Evolutionary conservation across 2,888 invertebrate species (phyloP).

Genomic region (Scaptomyza polygonia): DNA sequence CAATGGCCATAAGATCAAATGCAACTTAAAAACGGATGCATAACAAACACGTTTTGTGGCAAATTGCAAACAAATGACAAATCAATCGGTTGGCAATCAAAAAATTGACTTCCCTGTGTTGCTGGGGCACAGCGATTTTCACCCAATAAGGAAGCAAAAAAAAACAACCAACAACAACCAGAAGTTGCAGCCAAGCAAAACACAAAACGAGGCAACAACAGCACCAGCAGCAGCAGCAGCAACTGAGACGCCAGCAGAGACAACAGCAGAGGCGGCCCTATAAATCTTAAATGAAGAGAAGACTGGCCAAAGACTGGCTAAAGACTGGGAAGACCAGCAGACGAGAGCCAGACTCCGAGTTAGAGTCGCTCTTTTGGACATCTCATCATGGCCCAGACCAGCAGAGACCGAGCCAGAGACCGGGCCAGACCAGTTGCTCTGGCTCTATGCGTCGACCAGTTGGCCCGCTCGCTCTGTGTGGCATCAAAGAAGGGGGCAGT

Average conservation of each 20-base stretch:
- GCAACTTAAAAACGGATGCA: constrained; percentile 45
- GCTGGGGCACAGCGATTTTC: constrained; percentile 64
- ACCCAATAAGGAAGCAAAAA: constrained; percentile 76
- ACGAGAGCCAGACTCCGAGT: constrained; percentile 29
- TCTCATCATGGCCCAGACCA: constrained; percentile 45
- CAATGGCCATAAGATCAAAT: constrained; percentile 69
- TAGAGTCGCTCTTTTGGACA: constrained; percentile 12
- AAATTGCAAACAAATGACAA: constrained; percentile 69
- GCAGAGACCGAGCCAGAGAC: constrained; percentile 25
- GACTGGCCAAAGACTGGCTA: constrained; percentile 14
- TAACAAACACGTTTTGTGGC: constrained; percentile 52
- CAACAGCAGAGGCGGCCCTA: constrained; percentile 48
- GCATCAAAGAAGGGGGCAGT: constrained; percentile 7
- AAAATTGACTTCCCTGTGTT: constrained; percentile 62
- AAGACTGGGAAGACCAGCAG: constrained; percentile 22
- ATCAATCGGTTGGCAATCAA: constrained; percentile 75
- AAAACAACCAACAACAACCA: constrained; percentile 58
- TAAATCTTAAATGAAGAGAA: constrained; percentile 55
- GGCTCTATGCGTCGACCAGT: constrained; percentile 50
- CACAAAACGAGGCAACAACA: constrained; percentile 41
- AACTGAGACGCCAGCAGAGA: constrained; percentile 26
- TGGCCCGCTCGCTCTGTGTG: constrained; percentile 39
- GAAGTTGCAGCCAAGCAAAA: constrained; percentile 73
- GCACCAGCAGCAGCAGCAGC: constrained; percentile 12
- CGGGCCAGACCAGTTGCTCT: constrained; percentile 72